Evolutionary conservation across 1,140 invertebrate genomes (phyloP).

Genomic region (Lepidurus arcticus): DNA sequence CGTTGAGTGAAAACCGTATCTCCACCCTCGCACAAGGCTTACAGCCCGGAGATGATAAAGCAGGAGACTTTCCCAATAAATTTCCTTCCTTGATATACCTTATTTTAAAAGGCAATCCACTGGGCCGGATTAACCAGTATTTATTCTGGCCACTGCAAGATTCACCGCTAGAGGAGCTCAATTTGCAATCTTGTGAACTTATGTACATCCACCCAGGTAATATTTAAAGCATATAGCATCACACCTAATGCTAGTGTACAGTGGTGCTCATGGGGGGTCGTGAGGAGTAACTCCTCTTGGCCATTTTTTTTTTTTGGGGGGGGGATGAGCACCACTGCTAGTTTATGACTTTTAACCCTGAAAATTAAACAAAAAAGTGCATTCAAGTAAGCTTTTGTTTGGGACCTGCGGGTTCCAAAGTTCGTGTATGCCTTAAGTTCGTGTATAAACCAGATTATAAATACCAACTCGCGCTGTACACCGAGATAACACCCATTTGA

Average conservation of each 20-base stretch:
- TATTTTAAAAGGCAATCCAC: conserved; percentile 29
- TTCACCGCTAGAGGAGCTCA: conserved; percentile 31
- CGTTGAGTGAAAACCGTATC: conserved; percentile 30
- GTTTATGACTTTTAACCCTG: too few relatives aligned
- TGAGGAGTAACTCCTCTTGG: too few relatives aligned
- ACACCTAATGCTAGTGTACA: too few relatives aligned
- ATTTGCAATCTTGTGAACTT: conserved; percentile 32
- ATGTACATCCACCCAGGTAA: conserved; percentile 35
- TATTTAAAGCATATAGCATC: background rate
- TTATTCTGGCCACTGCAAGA: conserved; percentile 28
- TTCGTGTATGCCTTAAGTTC: background rate
- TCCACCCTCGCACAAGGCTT: conserved; percentile 10
- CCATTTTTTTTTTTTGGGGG: too few relatives aligned
- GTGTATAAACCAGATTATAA: background rate
- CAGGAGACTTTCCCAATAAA: conserved; percentile 11
- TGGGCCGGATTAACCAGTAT: conserved; percentile 28
- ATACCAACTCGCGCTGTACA: background rate
- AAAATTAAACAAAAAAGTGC: too few relatives aligned
- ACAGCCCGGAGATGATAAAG: conserved; percentile 7
- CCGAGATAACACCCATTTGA: background rate
- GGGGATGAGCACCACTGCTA: too few relatives aligned
- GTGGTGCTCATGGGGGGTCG: too few relatives aligned
- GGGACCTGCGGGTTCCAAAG: background rate
- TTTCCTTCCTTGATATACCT: conserved; percentile 29
- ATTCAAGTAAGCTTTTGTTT: background rate